Evolutionary conservation across 2,797 vertebrate species (phyloP).

Genomic region (Sphaeramia orbicularis): DNA sequence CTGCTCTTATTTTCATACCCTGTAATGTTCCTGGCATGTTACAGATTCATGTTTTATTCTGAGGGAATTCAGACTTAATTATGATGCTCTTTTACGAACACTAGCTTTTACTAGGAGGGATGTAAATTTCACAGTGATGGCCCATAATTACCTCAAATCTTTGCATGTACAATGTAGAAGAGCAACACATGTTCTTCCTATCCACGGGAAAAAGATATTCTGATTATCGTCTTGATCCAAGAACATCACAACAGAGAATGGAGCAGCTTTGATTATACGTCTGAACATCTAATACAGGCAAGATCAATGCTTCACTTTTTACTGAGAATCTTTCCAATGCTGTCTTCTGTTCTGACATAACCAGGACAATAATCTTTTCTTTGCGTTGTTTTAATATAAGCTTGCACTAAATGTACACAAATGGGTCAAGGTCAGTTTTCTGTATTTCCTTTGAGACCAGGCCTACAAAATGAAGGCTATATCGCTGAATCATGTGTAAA

Average conservation of each 20-base stretch:
- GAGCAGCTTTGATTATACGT: not conserved
- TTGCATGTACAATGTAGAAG: not conserved
- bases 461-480: constrained; percentile 11
- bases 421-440: constrained; percentile 55
- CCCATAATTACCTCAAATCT: not conserved
- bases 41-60: constrained; percentile 7
- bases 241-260: not conserved
- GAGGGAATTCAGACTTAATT: not conserved
- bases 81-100: not conserved
- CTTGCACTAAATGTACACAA: constrained; percentile 9
- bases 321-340: too few species aligned
- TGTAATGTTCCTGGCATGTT: not conserved
- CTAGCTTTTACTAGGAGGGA: not conserved
- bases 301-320: not conserved
- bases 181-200: not conserved
- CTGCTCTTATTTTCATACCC: not conserved
- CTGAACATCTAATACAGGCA: not conserved
- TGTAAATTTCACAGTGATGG: not conserved
- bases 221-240: not conserved
- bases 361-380: constrained; percentile 4
- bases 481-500: constrained; percentile 13
- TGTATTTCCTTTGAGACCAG: constrained; percentile 3
- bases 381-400: constrained; percentile 17
- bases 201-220: not conserved
- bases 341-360: not conserved